Percentiles rank a stretch among this genome's conserved stretches.
These are phyloP conservation scores for Adrianichthys oophorus DNA, from an alignment of 2,797 vertebrate species.

Conservation along the genomic window DNA sequence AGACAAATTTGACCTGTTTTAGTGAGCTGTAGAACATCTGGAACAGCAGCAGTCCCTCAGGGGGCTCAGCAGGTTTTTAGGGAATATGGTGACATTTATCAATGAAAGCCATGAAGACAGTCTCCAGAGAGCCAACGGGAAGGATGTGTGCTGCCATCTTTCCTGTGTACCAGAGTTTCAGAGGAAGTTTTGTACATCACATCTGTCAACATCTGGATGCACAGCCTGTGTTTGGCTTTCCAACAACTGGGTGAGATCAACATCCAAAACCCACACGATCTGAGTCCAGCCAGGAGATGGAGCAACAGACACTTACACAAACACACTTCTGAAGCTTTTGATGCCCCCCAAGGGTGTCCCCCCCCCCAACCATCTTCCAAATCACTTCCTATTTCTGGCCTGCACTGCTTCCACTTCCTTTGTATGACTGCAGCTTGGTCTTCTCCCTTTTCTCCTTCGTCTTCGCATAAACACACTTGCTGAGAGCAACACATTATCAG, in stretches of 20 bases:
- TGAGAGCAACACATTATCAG: slow-evolving; percentile 49
- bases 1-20: slow-evolving; percentile 41
- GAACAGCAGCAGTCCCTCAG: slow-evolving; percentile 27
- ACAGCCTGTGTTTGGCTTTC: slow-evolving; percentile 81
- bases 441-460: slow-evolving; percentile 23
- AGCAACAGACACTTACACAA: slow-evolving; percentile 30
- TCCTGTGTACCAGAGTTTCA: slow-evolving; percentile 17
- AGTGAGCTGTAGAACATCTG: slow-evolving; percentile 55
- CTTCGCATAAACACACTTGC: slow-evolving; percentile 23
- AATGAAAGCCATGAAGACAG: slow-evolving; percentile 20
- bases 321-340: slow-evolving; percentile 46
- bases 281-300: slow-evolving; percentile 68
- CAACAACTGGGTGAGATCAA: slow-evolving; percentile 76
- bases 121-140: slow-evolving; percentile 46
- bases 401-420: slow-evolving; percentile 43
- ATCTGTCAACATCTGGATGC: slow-evolving; percentile 83
- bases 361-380: slow-evolving; percentile 37
- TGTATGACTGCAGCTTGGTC: slow-evolving; percentile 31
- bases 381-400: slow-evolving; percentile 60
- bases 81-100: slow-evolving; percentile 42
- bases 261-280: slow-evolving; percentile 67
- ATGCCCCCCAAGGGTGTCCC: slow-evolving; percentile 54
- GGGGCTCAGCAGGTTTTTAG: slow-evolving; percentile 34
- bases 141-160: slow-evolving; percentile 29
- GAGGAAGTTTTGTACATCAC: slow-evolving; percentile 58